A percentile compares a stretch with the other conserved stretches of the same genome.
phyloP scores from a whole-genome alignment of 2,797 vertebrate species.

The Halcyon leucocephala region DNA sequence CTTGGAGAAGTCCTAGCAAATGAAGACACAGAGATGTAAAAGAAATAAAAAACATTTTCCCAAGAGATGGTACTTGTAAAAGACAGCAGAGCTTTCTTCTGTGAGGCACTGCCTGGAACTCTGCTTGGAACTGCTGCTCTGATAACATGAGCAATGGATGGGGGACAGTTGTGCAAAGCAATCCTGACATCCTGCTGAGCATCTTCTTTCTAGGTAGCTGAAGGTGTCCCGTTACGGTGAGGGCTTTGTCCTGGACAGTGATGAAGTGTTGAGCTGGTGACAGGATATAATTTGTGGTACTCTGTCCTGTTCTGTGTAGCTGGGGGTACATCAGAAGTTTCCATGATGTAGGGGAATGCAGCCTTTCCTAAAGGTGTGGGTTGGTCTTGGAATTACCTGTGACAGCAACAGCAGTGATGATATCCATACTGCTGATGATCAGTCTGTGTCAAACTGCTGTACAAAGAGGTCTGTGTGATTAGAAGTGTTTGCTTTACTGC shows the following conservation, averaged over 20 bases:
- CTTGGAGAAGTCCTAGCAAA: background rate
- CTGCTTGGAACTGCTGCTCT: background rate
- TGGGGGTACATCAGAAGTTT: background rate
- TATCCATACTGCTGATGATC: background rate
- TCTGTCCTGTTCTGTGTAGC: background rate
- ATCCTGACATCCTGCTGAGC: background rate
- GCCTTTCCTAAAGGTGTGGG: background rate
- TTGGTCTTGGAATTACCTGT: background rate
- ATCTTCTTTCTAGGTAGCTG: fast-evolving
- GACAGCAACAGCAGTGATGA: background rate
- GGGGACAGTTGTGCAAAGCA: background rate
- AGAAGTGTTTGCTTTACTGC: background rate
- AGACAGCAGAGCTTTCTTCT: background rate
- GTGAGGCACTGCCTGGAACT: background rate
- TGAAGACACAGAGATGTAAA: background rate
- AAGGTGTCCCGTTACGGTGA: fast-evolving
- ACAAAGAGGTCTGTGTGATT: background rate
- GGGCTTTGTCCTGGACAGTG: background rate
- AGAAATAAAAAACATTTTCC: background rate
- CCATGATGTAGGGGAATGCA: fast-evolving
- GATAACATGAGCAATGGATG: fast-evolving
- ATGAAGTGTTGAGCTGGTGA: background rate
- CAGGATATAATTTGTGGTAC: background rate
- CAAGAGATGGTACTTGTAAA: background rate
- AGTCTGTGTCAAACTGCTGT: background rate